A percentile compares a stretch with the other conserved stretches of the same genome.
These are phyloP conservation scores for Ciona savignyi DNA, from an alignment of 23 tunicate species.

Conservation along the genomic window DNA sequence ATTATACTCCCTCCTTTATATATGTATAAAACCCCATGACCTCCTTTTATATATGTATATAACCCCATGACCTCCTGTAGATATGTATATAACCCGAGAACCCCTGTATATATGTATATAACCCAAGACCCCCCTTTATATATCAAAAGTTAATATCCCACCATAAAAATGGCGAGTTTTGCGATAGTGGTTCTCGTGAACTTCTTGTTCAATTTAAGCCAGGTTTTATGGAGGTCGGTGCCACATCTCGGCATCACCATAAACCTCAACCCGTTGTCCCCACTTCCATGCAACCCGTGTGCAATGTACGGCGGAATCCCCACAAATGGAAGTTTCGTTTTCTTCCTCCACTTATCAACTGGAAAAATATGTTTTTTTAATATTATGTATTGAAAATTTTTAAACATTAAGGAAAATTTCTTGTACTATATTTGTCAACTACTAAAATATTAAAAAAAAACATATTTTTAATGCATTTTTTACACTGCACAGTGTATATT, in stretches of 20 bases:
- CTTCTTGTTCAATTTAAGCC: conserved; percentile 60
- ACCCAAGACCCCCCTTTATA: neutral
- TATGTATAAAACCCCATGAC: no score
- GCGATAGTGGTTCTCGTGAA: conserved; percentile 55
- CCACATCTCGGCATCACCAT: conserved; percentile 99
- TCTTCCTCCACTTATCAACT: conserved; percentile 64
- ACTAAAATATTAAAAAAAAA: conserved; percentile 1
- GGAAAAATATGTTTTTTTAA: no score
- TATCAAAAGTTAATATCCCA: conserved; percentile 4
- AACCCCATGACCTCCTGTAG: no score
- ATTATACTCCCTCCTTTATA: no score
- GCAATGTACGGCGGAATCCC: conserved; percentile 71
- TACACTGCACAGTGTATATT: no score
- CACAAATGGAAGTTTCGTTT: conserved; percentile 30
- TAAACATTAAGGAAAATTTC: no score
- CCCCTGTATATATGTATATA: neutral
- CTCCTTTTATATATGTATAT: no score
- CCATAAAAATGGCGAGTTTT: conserved; percentile 78
- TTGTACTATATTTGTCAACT: no score
- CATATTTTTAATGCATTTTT: no score
- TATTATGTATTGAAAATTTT: no score
- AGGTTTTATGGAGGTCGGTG: conserved; percentile 72
- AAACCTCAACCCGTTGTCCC: conserved; percentile 60
- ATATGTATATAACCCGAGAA: neutral
- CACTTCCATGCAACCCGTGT: conserved; percentile 53